phyloP scores from a whole-genome alignment of 2,888 invertebrate genomes.

The Hirtodrosophila cameraria region DNA sequence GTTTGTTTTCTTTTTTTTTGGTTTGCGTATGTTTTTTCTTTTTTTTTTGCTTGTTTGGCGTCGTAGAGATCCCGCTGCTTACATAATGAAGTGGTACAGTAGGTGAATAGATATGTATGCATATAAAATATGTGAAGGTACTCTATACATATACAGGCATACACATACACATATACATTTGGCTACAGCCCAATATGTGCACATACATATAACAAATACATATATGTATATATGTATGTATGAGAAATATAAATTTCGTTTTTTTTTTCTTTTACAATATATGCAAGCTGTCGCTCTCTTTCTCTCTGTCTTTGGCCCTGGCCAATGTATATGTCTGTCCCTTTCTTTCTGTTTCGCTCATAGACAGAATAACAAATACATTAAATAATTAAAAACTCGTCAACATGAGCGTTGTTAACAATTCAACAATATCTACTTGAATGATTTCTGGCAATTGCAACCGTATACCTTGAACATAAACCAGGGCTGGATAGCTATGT shows the following conservation, averaged over 20 bases:
- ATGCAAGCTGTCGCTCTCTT: constrained; percentile 64
- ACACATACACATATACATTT: constrained; percentile 38
- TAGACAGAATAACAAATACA: constrained; percentile 79
- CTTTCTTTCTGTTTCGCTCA: constrained; percentile 66
- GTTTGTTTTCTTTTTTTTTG: constrained; percentile 34
- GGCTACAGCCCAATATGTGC: constrained; percentile 39
- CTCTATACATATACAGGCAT: constrained; percentile 31
- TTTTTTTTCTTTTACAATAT: constrained; percentile 44
- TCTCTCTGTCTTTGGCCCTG: constrained; percentile 72
- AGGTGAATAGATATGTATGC: constrained; percentile 71
- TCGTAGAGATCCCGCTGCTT: constrained; percentile 64
- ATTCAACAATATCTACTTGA: constrained; percentile 83
- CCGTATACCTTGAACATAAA: constrained; percentile 1
- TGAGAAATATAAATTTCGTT: constrained; percentile 47
- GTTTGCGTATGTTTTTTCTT: constrained; percentile 38
- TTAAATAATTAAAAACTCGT: constrained; percentile 79
- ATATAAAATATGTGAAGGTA: constrained; percentile 57
- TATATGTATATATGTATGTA: constrained; percentile 49
- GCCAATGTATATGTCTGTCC: constrained; percentile 74
- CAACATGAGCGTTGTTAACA: constrained; percentile 80
- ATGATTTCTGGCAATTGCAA: constrained; percentile 62
- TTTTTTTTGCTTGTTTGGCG: constrained; percentile 57
- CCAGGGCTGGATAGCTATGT: constrained; percentile 30
- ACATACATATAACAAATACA: constrained; percentile 25
- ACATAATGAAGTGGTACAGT: constrained; percentile 77